These are phyloP conservation scores for Eclectus roratus DNA, from an alignment of 2,113 vertebrate genomes.

Conservation along the genomic window DNA sequence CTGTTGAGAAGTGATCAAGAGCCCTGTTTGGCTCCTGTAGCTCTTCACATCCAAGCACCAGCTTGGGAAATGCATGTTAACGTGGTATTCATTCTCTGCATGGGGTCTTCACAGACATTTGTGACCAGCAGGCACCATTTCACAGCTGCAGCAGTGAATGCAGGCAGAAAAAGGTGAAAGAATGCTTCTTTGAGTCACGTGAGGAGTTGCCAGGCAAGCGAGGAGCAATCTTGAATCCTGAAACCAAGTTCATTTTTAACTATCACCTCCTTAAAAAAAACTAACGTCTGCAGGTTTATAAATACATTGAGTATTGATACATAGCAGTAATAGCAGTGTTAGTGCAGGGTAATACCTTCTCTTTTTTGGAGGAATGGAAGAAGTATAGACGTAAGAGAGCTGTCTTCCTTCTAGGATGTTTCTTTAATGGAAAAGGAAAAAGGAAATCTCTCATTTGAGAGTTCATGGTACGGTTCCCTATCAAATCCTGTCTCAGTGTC, in stretches of 20 bases:
- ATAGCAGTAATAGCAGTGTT: background rate
- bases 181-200: rapidly evolving
- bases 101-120: background rate
- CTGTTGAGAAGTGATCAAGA: background rate
- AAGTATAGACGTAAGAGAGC: background rate
- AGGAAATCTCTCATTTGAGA: background rate
- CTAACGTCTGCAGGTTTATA: background rate
- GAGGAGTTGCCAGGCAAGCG: background rate
- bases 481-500: background rate
- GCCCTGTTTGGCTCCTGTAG: background rate
- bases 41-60: background rate
- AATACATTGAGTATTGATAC: background rate
- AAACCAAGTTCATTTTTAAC: background rate
- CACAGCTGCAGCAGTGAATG: background rate
- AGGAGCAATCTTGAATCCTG: background rate
- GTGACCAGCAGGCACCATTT: background rate
- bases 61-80: background rate
- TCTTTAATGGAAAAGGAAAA: background rate
- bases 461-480: background rate
- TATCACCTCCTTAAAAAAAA: background rate
- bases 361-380: background rate
- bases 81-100: background rate
- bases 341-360: background rate
- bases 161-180: background rate
- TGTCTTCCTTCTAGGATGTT: background rate